These are phyloP conservation scores for Leuctra nigra DNA, from an alignment of 2,888 invertebrate species.

Conservation along the genomic window DNA sequence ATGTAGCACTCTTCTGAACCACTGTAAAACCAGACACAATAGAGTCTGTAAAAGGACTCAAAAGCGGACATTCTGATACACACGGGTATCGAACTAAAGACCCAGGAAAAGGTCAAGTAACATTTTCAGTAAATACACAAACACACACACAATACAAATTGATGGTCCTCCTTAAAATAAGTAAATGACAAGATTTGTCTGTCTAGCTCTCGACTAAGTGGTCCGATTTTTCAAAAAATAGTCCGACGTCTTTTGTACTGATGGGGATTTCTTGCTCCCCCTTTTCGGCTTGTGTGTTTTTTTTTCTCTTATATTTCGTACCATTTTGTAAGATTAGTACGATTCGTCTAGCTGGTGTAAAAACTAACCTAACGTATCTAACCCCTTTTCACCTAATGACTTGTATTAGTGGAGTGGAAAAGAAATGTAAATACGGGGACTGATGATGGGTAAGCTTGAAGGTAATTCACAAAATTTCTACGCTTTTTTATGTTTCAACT, in stretches of 20 bases:
- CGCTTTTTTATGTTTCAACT: no score
- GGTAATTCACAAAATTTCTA: no score
- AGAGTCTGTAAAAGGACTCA: no score
- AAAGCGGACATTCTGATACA: no score
- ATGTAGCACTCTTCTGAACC: no score
- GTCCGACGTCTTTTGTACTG: slow-evolving; percentile 8
- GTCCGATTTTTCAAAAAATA: slow-evolving; percentile 15
- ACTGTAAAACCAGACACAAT: no score
- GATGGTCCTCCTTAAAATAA: slow-evolving; percentile 4
- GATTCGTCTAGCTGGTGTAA: slow-evolving; percentile 9
- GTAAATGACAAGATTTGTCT: slow-evolving; percentile 14
- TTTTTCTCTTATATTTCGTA: slow-evolving; percentile 4
- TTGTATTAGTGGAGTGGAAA: background rate
- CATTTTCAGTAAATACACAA: no score
- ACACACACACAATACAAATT: no score
- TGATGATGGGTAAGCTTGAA: no score
- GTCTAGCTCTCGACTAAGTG: slow-evolving; percentile 9
- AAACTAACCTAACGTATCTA: slow-evolving; percentile 10
- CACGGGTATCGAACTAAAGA: no score
- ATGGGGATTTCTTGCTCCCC: background rate
- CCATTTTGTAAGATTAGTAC: slow-evolving; percentile 14
- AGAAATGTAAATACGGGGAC: background rate
- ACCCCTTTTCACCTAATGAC: background rate
- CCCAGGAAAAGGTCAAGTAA: no score
- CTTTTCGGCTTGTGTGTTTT: slow-evolving; percentile 4